Conservation (phyloP, 2,113 vertebrate species). For the Chloropsis cyanopogon region DNA sequence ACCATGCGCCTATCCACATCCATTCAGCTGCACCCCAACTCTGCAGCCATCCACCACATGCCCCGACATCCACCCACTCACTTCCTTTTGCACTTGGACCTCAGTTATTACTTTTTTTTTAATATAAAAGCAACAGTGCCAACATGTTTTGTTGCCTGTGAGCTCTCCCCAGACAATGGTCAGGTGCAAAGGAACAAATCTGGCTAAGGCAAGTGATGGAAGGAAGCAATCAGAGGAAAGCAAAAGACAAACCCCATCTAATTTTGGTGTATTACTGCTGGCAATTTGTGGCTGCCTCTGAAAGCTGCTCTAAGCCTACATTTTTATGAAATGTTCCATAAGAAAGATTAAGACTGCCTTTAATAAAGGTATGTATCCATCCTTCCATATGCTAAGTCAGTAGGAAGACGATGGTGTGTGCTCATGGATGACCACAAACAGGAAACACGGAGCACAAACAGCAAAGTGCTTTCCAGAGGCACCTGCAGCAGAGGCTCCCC, state of each 20-base stretch:
- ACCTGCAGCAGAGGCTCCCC: neutral
- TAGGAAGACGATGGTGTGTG: neutral
- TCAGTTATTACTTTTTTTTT: neutral
- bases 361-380: neutral
- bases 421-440: neutral
- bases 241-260: neutral
- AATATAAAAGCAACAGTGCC: neutral
- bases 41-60: neutral
- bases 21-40: too few species aligned
- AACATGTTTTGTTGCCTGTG: neutral
- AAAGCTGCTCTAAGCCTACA: neutral
- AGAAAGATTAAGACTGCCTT: neutral
- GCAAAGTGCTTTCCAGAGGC: neutral
- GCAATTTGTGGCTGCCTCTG: neutral
- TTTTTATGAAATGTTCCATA: neutral
- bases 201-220: neutral
- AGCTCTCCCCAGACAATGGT: neutral
- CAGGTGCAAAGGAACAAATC: neutral
- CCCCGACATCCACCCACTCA: neutral
- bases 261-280: neutral
- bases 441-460: accelerated
- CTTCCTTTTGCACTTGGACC: neutral
- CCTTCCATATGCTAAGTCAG: neutral
- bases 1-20: neutral
- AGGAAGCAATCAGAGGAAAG: neutral